A percentile compares a stretch with the other conserved stretches of the same genome.
Evolutionary conservation across 2,797 vertebrate genomes (phyloP).

Genomic region (Chrosomus eos): DNA sequence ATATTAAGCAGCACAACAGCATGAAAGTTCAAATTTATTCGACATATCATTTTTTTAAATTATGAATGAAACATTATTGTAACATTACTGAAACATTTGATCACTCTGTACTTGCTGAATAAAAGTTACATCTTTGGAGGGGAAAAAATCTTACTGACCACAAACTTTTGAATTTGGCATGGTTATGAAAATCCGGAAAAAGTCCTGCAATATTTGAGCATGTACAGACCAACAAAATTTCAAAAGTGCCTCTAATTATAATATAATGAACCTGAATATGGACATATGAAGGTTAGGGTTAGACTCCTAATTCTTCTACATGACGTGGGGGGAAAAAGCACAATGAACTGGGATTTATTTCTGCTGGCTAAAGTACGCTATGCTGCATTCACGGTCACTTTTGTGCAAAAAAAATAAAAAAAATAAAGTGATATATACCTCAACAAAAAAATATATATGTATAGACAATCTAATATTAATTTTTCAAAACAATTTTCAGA

Average conservation of each 20-base stretch:
- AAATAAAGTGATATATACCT: neutral
- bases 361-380: neutral
- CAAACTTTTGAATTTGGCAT: neutral
- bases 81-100: neutral
- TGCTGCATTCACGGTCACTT: neutral
- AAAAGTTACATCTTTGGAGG: neutral
- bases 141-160: neutral
- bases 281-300: neutral
- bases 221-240: constrained; percentile 1
- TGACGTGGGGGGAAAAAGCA: neutral
- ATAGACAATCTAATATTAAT: neutral
- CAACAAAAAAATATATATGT: neutral
- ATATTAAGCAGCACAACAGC: no score
- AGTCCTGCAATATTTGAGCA: constrained; percentile 1
- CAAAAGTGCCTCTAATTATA: neutral
- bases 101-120: neutral
- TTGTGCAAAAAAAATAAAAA: neutral
- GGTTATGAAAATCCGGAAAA: neutral
- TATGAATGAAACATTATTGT: no score
- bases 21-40: neutral
- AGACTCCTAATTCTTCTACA: neutral
- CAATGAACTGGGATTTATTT: neutral
- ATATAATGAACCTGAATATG: neutral
- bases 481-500: neutral
- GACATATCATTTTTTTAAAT: neutral